Evolutionary conservation across 2,888 invertebrate genomes (phyloP).

Genomic region (Cybosia mesomella): DNA sequence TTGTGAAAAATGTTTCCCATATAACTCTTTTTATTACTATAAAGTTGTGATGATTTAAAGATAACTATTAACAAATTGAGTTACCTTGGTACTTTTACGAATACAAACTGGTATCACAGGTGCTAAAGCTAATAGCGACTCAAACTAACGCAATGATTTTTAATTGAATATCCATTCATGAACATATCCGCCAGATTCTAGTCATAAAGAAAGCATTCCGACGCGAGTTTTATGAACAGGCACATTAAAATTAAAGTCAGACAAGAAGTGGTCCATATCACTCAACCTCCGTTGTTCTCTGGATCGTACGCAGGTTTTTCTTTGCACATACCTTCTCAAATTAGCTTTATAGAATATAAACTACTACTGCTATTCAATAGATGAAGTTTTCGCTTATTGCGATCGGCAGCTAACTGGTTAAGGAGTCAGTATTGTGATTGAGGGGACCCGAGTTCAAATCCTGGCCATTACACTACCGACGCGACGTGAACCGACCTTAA

Average conservation of each 20-base stretch:
- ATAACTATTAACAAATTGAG: not conserved
- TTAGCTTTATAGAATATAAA: conserved; percentile 8
- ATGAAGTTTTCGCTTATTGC: no score
- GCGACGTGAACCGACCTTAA: no score
- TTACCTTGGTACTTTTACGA: not conserved
- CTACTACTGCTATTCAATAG: not conserved
- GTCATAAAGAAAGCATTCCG: conserved; percentile 48
- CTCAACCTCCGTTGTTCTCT: conserved; percentile 43
- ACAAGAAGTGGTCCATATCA: conserved; percentile 53
- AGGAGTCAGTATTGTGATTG: no score
- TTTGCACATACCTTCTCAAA: conserved; percentile 46
- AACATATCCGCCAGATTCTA: conserved; percentile 36
- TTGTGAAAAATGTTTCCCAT: no score
- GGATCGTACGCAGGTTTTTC: conserved; percentile 60
- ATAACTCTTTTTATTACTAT: no score
- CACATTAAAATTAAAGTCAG: conserved; percentile 54
- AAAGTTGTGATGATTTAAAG: not conserved
- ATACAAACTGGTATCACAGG: not conserved
- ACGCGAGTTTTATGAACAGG: conserved; percentile 46
- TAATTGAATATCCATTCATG: conserved; percentile 36
- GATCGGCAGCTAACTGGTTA: no score
- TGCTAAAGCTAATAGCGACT: not conserved
- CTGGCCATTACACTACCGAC: no score
- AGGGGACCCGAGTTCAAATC: no score
- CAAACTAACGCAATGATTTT: conserved; percentile 6